Conservation (phyloP, 2,797 vertebrate genomes). For the Poecile montanus region DNA sequence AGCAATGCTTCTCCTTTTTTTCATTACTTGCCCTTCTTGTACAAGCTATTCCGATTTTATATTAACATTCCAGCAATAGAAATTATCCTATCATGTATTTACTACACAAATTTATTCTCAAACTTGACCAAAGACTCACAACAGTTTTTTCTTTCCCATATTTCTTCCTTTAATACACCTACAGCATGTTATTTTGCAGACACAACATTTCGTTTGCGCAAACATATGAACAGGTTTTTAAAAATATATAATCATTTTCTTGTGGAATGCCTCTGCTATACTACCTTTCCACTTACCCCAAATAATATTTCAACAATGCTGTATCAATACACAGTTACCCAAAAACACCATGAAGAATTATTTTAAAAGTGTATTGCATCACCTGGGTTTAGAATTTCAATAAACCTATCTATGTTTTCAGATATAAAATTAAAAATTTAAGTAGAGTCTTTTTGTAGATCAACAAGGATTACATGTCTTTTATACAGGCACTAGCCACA, state of each 20-base stretch:
- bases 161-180: neutral
- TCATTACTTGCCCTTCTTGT: neutral
- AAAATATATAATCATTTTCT: neutral
- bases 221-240: neutral
- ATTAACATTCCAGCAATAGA: neutral
- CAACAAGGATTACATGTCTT: neutral
- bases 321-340: neutral
- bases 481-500: neutral
- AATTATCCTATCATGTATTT: neutral
- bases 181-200: neutral
- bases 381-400: neutral
- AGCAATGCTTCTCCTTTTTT: neutral
- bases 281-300: neutral
- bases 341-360: neutral
- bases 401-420: neutral
- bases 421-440: neutral
- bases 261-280: neutral
- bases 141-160: neutral
- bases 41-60: neutral
- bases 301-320: neutral
- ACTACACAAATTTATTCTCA: neutral
- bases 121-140: neutral
- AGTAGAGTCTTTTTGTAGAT: neutral
- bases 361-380: neutral
- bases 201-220: neutral